Conservation (phyloP, 2,113 vertebrate genomes). For the Dunckerocampus dactyliophorus region DNA sequence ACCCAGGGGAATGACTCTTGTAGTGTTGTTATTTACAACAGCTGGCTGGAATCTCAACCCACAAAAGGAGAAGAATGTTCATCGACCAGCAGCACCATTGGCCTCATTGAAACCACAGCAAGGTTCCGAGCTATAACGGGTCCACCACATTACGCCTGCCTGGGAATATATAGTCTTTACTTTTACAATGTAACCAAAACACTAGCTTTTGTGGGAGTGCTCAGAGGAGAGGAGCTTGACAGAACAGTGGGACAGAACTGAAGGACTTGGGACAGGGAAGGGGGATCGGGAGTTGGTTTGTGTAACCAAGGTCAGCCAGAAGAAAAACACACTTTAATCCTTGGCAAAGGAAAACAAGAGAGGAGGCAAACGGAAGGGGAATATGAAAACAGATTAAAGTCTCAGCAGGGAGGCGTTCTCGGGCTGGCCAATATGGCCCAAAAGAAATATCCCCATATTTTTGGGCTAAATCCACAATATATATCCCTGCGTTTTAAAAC, state of each 20-base stretch:
- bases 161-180: constrained; percentile 52
- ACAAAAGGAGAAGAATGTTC: constrained; percentile 23
- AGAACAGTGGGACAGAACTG: constrained; percentile 28
- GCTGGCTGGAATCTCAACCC: constrained; percentile 13
- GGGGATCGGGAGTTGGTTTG: constrained; percentile 40
- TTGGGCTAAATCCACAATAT: too few species aligned
- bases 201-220: constrained; percentile 43
- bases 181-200: constrained; percentile 63
- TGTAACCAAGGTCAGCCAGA: constrained; percentile 58
- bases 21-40: constrained; percentile 20
- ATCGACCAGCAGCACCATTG: constrained; percentile 21
- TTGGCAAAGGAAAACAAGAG: constrained; percentile 11
- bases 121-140: constrained; percentile 27
- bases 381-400: constrained; percentile 59
- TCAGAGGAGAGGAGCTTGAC: constrained; percentile 32
- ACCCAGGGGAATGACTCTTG: constrained; percentile 12
- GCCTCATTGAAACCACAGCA: constrained; percentile 30
- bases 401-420: constrained; percentile 27
- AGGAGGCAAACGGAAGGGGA: constrained; percentile 27
- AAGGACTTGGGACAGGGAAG: constrained; percentile 11
- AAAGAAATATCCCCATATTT: too few species aligned
- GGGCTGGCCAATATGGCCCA: too few species aligned
- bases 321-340: constrained; percentile 44
- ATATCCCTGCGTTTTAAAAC: too few species aligned
- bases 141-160: constrained; percentile 14